Evolutionary conservation across 2,888 invertebrate genomes (phyloP).

Genomic region (Therioaphis trifolii): DNA sequence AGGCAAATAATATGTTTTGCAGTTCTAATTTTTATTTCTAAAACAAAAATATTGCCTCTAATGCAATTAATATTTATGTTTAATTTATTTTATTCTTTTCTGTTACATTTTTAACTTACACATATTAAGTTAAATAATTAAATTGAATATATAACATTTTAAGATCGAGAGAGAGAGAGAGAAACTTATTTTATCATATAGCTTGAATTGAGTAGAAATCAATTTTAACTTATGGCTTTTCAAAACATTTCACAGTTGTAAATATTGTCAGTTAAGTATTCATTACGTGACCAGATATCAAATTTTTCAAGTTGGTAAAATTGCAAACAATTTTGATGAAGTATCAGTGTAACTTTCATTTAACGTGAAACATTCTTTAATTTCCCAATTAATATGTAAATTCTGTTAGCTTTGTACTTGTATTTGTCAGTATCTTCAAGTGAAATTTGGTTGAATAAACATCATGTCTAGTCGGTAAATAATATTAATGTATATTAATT

Average conservation of each 20-base stretch:
- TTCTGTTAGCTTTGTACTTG: not conserved
- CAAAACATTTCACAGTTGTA: constrained; percentile 29
- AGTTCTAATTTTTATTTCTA: not conserved
- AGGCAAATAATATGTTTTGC: constrained; percentile 16
- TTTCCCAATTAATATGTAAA: constrained; percentile 11
- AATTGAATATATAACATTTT: not conserved
- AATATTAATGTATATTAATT: constrained; percentile 48
- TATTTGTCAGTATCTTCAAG: constrained; percentile 5
- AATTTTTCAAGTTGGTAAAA: constrained; percentile 7
- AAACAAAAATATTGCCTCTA: not conserved
- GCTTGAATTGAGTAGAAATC: constrained; percentile 13
- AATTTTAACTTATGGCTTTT: constrained; percentile 2
- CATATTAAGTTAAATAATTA: not conserved
- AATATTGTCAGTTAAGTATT: constrained; percentile 37
- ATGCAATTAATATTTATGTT: constrained; percentile 2
- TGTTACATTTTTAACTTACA: not conserved
- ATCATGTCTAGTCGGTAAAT: constrained; percentile 36
- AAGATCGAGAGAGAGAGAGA: not conserved
- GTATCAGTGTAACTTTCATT: not conserved
- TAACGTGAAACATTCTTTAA: not conserved
- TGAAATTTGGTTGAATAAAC: constrained; percentile 33
- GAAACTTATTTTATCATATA: not conserved
- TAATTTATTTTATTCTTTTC: not conserved
- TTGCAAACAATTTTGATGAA: not conserved
- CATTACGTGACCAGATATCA: not conserved